Conservation (phyloP, 2,888 invertebrate species). For the Hofmannophila pseudospretella region DNA sequence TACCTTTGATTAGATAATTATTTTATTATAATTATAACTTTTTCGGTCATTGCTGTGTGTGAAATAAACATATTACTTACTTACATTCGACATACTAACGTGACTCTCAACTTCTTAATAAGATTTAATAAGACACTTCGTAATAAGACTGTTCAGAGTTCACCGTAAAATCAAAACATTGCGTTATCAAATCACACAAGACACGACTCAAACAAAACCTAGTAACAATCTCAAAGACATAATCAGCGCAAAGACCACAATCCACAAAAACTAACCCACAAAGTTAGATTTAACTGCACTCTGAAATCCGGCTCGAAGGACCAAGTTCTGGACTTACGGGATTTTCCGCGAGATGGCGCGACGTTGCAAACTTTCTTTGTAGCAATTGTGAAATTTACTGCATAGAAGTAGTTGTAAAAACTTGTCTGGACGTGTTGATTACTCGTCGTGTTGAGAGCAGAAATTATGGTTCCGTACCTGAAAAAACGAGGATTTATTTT, state of each 20-base stretch:
- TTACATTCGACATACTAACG: no score
- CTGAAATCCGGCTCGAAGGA: constrained; percentile 28
- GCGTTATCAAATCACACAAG: no score
- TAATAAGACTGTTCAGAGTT: no score
- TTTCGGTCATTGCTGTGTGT: no score
- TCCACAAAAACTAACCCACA: constrained; percentile 14
- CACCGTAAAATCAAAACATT: no score
- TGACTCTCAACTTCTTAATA: no score
- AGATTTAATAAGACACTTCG: no score
- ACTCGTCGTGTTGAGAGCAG: constrained; percentile 14
- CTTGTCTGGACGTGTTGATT: constrained; percentile 24
- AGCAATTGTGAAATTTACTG: constrained; percentile 43
- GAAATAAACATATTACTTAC: no score
- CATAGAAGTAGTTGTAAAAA: constrained; percentile 24
- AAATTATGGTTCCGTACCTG: constrained; percentile 34
- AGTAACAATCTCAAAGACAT: constrained; percentile 2
- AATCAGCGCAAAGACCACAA: constrained; percentile 6
- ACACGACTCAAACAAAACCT: no score
- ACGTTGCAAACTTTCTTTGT: constrained; percentile 31
- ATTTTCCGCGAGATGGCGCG: constrained; percentile 31
- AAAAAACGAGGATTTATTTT: constrained; percentile 19
- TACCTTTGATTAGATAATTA: no score
- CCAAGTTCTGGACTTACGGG: constrained; percentile 34
- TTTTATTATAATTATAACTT: no score
- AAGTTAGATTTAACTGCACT: constrained; percentile 11